Evolutionary conservation across 2,888 invertebrate genomes (phyloP).

Genomic region (Rhogogaster chlorosoma): DNA sequence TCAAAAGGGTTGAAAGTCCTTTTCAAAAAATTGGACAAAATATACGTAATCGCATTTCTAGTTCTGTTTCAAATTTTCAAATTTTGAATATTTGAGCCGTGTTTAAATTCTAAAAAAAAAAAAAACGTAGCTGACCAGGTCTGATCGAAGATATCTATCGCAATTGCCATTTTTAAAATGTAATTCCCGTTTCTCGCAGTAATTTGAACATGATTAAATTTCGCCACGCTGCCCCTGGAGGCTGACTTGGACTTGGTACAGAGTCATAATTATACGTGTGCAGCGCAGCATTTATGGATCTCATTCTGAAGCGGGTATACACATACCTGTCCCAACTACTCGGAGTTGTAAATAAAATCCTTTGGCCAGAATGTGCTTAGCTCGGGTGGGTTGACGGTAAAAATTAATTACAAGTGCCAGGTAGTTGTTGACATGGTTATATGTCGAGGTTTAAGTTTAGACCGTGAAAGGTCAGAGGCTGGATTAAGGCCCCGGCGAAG

Average conservation of each 20-base stretch:
- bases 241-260: not conserved
- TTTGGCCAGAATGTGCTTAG: conserved; percentile 1
- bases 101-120: too few species aligned
- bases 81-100: too few species aligned
- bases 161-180: not conserved
- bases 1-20: too few species aligned
- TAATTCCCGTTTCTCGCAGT: not conserved
- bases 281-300: not conserved
- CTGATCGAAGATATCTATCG: not conserved
- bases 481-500: not conserved
- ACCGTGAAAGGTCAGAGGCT: conserved; percentile 8
- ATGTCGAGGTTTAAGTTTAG: conserved; percentile 12
- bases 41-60: too few species aligned
- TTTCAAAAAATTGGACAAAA: too few species aligned
- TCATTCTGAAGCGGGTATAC: not conserved
- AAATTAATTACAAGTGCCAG: conserved; percentile 36
- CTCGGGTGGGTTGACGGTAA: conserved; percentile 4
- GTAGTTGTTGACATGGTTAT: conserved; percentile 38
- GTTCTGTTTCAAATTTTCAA: too few species aligned
- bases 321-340: not conserved
- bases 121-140: not conserved
- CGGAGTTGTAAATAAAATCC: conserved; percentile 2
- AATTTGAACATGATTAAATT: not conserved
- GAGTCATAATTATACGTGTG: not conserved
- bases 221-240: not conserved